These are phyloP conservation scores for Danio tinwini DNA, from an alignment of 2,797 vertebrate genomes.

Conservation along the genomic window DNA sequence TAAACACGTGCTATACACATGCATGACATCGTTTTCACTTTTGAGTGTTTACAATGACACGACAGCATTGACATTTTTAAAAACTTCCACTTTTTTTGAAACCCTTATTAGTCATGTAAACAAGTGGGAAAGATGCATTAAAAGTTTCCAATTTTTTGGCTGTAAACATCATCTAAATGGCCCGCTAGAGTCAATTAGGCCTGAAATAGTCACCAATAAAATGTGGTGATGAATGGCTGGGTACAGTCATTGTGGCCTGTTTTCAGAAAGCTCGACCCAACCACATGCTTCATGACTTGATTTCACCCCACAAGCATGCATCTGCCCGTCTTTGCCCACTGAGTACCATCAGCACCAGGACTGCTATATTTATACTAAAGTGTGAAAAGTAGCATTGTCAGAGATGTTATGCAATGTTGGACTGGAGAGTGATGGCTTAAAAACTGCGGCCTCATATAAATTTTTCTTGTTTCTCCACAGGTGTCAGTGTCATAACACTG, in stretches of 20 bases:
- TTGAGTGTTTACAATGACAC: too few species aligned
- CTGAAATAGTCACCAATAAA: background rate
- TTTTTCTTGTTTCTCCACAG: conserved; percentile 67
- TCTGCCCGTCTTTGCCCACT: conserved; percentile 58
- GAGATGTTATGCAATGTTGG: conserved; percentile 47
- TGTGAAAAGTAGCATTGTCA: conserved; percentile 66
- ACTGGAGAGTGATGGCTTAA: conserved; percentile 23
- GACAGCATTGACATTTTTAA: too few species aligned
- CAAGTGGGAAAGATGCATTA: too few species aligned
- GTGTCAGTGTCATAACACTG: conserved; percentile 75
- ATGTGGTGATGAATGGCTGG: background rate
- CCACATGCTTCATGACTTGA: background rate
- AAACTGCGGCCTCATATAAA: conserved; percentile 13
- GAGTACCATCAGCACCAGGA: conserved; percentile 61
- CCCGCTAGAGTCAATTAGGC: background rate
- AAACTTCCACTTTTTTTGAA: too few species aligned
- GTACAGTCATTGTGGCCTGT: conserved; percentile 28
- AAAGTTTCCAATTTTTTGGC: too few species aligned
- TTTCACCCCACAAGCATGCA: conserved; percentile 55
- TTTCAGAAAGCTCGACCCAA: background rate
- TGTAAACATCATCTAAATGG: too few species aligned
- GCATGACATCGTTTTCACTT: too few species aligned
- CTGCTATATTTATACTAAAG: conserved; percentile 66
- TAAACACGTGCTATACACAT: too few species aligned
- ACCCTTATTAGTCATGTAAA: too few species aligned